Percentiles rank a stretch among this genome's conserved stretches.
phyloP scores from a whole-genome alignment of 2,888 invertebrate species.

The Amiota minor region DNA sequence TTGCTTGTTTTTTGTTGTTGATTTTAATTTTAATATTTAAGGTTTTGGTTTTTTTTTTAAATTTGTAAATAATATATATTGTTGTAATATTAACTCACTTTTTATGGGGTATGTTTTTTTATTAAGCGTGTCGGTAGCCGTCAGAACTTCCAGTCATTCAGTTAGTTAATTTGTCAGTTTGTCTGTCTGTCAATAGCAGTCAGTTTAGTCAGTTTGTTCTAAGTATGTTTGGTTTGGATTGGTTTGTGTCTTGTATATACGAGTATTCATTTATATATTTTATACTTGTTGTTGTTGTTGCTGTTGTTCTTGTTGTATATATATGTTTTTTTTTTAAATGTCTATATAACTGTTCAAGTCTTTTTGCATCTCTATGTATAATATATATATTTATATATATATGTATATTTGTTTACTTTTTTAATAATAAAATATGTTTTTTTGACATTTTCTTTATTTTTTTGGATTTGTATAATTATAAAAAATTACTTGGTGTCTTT shows the following conservation, averaged over 20 bases:
- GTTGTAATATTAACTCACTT: background rate
- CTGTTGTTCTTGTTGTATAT: conserved; percentile 36
- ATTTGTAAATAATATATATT: too few species aligned
- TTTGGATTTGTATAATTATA: conserved; percentile 59
- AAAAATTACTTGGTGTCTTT: conserved; percentile 65
- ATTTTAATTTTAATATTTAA: background rate
- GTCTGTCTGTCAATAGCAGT: conserved; percentile 20
- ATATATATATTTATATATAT: conserved; percentile 53
- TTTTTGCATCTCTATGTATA: conserved; percentile 67
- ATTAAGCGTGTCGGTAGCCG: background rate
- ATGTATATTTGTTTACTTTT: conserved; percentile 37
- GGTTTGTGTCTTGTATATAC: conserved; percentile 6
- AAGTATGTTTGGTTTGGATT: conserved; percentile 21
- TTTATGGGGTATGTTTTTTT: background rate
- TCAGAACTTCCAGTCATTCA: too few species aligned
- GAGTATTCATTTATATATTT: background rate
- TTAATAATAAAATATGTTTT: conserved; percentile 44
- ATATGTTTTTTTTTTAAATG: conserved; percentile 41
- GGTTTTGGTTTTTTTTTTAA: background rate
- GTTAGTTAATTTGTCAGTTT: conserved; percentile 4
- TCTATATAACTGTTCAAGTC: conserved; percentile 62
- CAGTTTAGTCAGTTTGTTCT: conserved; percentile 35
- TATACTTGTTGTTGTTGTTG: background rate
- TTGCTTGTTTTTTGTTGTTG: background rate
- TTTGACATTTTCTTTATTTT: conserved; percentile 29